Evolutionary conservation across 2,797 vertebrate genomes (phyloP), one percentile per base, ranked within the genome.

Genomic region (Ateles fusciceps): DNA sequence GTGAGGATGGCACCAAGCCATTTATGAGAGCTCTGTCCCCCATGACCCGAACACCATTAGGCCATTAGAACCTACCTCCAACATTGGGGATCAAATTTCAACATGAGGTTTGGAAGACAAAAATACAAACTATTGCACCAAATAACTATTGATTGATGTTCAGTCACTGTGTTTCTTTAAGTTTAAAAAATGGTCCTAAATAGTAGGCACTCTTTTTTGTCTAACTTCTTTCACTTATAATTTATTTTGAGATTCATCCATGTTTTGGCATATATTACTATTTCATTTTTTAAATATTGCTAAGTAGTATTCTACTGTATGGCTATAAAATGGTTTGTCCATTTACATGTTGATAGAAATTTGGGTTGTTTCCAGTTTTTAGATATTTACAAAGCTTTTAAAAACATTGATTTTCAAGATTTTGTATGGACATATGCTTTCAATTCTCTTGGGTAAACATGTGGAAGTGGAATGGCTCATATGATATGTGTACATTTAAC

Each of bases 171-270:
- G 8, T 85, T 85, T 72, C 12, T 85, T 57, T 76, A 76, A 17
- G 44, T 42, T 57, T 22, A 5, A 42, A 79, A 92, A 68, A 61
- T 26, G 8, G 2, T 83, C 28, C 78, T 24, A 39, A 28, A 36
- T 39, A n/a, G 19, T 78, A 21, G 33, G 26, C 13, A 33, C 26
- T 36, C 24, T 85, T 86, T 78, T 36, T 36, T 14, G 21, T 74
- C 10, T 72, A 85, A 26, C 5, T 85, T 92, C 26, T 87, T 93
- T 84, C 19, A 64, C 8, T 95, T 22, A 59, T 76, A 85, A 78
- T 52, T 92, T 93, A 89, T 95, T 95, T 89, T 78, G 79, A 92
- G 17, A 91, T 52, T 88, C 59, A 94, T 68, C 3, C 17, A 44
- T 81, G 13, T 55, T 94, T 30, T 71, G 39, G 5, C 36, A 76